Evolutionary conservation across 1,140 invertebrate species (phyloP).

Genomic region (Diabrotica undecimpunctata): DNA sequence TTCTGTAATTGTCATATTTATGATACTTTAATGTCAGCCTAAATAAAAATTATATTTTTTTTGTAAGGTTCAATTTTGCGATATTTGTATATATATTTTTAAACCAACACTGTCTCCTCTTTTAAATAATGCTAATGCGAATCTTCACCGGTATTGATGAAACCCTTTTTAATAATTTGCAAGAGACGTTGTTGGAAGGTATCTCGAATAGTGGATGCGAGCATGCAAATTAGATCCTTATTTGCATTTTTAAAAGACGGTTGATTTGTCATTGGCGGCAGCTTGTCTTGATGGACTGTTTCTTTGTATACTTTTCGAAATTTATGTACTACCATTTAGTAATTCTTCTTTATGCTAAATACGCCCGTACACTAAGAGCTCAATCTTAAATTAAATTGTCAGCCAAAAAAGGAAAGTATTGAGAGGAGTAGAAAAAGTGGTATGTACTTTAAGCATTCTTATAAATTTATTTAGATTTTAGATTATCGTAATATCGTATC

Average conservation of each 20-base stretch:
- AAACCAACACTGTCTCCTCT: background rate
- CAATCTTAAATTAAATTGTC: background rate
- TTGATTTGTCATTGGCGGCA: constrained; percentile 1
- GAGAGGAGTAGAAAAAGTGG: too few relatives aligned
- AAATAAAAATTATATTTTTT: too few relatives aligned
- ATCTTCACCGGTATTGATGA: background rate
- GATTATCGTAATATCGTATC: too few relatives aligned
- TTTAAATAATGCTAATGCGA: background rate
- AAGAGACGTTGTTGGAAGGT: background rate
- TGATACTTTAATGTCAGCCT: too few relatives aligned
- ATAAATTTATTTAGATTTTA: too few relatives aligned
- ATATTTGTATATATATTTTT: background rate
- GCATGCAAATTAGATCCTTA: background rate
- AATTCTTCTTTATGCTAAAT: constrained; percentile 1
- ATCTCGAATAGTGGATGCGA: background rate
- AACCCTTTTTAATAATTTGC: background rate
- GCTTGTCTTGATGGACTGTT: constrained; percentile 1
- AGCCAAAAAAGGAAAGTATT: background rate
- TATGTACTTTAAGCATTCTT: too few relatives aligned
- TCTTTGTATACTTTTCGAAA: constrained; percentile 2
- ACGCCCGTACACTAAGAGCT: background rate
- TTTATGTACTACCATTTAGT: background rate
- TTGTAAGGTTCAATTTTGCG: too few relatives aligned
- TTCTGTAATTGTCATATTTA: too few relatives aligned
- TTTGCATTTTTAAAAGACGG: constrained; percentile 2